Evolutionary conservation across 2,888 invertebrate species (phyloP), one percentile per base, ranked within the genome.

Genomic region (Drosophila bunnanda): DNA sequence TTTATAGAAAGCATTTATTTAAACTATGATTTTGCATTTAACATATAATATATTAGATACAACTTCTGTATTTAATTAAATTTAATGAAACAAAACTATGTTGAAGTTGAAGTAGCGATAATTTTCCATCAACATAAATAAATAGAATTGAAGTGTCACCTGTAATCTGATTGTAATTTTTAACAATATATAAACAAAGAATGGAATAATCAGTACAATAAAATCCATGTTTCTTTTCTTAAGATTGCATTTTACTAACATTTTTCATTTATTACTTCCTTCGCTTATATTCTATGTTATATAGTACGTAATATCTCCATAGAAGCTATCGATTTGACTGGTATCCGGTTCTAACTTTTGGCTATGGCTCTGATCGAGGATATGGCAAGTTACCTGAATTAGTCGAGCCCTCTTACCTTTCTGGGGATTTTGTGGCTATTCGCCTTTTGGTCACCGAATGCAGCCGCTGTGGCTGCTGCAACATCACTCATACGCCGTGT

Each of bases 401-500:
- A 79, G 69, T 75, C 68, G 75, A 41, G 38, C 22, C 55, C 22
- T 25, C 10, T 56, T 43, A 13, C 32, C 56, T 58, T 28, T 36
- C 39, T 28, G 22, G 53, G 52, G 22, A 13, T 53, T 53, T 36
- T 4, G 53, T 36, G 53, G 53, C 34, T 36, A 36, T 25, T 53
- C n/a, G 8, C 22, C 32, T 30, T 38, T 50, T 43, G 53, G 54
- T 61, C 39, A 30, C 34, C 38, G 44, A n/a, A n/a, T 55, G 60
- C 32, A 25, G 50, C 44, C 55, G 20, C 20, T 44, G 50, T 34
- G 68, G 57, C 50, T 73, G 57, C 50, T 73, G 67, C 54, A 58
- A 54, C 83, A 84, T 83, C 81, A 81, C 80, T 86, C 81, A 84
- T 81, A 78, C 73, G 85, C 76, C 73, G 62, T 76, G 81, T 76